A percentile compares a stretch with the other conserved stretches of the same genome.
phyloP scores from a whole-genome alignment of 2,888 invertebrate species.

The Acanthoscelides obtectus region DNA sequence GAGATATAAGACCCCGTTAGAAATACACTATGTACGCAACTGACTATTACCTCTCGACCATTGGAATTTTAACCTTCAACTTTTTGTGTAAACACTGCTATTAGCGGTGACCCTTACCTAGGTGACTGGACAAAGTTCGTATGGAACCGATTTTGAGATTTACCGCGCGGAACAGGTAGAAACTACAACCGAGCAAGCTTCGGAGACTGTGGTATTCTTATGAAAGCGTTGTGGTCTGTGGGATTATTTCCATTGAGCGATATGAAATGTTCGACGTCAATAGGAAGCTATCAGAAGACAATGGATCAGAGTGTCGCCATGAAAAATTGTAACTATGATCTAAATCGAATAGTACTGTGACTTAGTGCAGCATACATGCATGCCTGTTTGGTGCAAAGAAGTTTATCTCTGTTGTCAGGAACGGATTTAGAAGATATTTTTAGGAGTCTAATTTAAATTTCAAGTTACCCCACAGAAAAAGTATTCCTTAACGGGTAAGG shows the following conservation, averaged over 20 bases:
- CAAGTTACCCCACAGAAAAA: too few relatives aligned
- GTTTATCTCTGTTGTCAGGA: too few relatives aligned
- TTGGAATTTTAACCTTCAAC: constrained; percentile 19
- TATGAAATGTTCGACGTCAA: too few relatives aligned
- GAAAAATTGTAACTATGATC: too few relatives aligned
- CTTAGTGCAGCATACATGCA: too few relatives aligned
- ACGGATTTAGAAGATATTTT: too few relatives aligned
- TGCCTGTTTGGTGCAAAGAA: too few relatives aligned
- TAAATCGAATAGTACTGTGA: too few relatives aligned
- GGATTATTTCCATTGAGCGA: neutral
- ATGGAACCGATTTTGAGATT: constrained; percentile 1
- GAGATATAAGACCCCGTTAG: neutral
- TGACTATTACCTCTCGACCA: constrained; percentile 8
- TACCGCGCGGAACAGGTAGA: constrained; percentile 10
- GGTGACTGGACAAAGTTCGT: constrained; percentile 23
- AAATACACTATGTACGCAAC: neutral
- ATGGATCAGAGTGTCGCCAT: too few relatives aligned
- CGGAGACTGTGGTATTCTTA: neutral
- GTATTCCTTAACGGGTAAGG: too few relatives aligned
- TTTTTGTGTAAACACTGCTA: constrained; percentile 20
- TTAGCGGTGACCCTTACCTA: constrained; percentile 15
- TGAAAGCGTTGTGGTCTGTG: neutral
- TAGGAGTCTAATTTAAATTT: too few relatives aligned
- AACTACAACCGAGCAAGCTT: neutral
- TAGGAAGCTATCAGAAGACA: too few relatives aligned